These are phyloP conservation scores for Peromyscus californicus DNA, from an alignment of 2,113 vertebrate species.

Conservation along the genomic window DNA sequence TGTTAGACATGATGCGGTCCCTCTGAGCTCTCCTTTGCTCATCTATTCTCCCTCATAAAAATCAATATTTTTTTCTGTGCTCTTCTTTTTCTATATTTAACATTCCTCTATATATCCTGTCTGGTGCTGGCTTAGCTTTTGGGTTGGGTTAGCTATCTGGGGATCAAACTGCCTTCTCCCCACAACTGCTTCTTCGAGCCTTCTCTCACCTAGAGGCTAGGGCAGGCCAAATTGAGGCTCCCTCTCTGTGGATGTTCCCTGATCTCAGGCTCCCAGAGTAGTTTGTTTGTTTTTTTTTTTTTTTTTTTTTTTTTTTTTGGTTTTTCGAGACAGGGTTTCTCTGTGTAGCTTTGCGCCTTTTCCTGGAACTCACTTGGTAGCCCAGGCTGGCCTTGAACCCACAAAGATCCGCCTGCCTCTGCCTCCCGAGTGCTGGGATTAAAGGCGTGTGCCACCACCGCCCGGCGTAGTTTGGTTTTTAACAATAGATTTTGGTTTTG, in stretches of 20 bases:
- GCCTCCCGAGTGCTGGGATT: too few species aligned
- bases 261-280: not conserved
- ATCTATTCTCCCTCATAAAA: not conserved
- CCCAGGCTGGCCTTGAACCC: too few species aligned
- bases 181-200: not conserved
- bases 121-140: not conserved
- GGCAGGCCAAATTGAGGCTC: not conserved
- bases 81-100: not conserved
- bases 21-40: not conserved
- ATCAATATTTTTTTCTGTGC: not conserved
- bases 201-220: not conserved
- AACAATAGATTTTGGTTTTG: not conserved
- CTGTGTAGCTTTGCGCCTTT: too few species aligned
- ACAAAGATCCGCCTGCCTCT: too few species aligned
- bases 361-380: too few species aligned
- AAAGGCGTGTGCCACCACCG: too few species aligned
- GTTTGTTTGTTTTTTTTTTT: not conserved
- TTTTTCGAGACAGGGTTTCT: too few species aligned
- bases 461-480: not conserved
- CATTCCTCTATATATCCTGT: not conserved
- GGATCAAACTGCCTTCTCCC: not conserved
- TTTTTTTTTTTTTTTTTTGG: too few species aligned
- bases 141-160: not conserved
- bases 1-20: not conserved
- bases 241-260: not conserved